Conservation (phyloP, 2,888 invertebrate species). For the Conistra vaccinii region DNA sequence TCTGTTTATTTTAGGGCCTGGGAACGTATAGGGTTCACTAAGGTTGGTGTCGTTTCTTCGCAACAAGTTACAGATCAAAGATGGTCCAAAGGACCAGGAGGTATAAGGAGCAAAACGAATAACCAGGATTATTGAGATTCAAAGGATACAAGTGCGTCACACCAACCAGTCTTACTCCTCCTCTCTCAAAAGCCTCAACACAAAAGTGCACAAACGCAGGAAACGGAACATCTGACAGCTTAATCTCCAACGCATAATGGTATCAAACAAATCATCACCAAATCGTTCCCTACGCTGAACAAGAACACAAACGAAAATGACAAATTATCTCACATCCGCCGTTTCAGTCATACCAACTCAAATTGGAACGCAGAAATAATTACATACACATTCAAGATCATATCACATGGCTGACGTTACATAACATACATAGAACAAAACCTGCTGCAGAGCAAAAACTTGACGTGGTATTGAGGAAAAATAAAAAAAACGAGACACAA, state of each 20-base stretch:
- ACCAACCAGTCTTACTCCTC: neutral
- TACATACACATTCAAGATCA: slow-evolving; percentile 75
- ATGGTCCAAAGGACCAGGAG: neutral
- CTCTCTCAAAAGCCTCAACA: neutral
- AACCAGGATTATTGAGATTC: neutral
- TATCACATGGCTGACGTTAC: slow-evolving; percentile 77
- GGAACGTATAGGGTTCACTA: neutral
- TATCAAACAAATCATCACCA: slow-evolving; percentile 58
- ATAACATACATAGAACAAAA: slow-evolving; percentile 79
- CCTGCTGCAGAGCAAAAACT: slow-evolving; percentile 78
- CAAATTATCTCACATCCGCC: slow-evolving; percentile 76
- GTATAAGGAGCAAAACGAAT: neutral
- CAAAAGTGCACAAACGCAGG: slow-evolving; percentile 48
- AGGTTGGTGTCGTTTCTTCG: neutral
- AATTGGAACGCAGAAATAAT: slow-evolving; percentile 77
- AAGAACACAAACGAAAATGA: slow-evolving; percentile 67
- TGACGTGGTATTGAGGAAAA: slow-evolving; percentile 80
- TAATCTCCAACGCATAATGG: slow-evolving; percentile 57
- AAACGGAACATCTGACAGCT: slow-evolving; percentile 56
- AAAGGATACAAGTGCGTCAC: slow-evolving; percentile 1
- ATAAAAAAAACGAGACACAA: slow-evolving; percentile 80
- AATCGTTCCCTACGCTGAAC: slow-evolving; percentile 51
- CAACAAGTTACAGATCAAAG: neutral
- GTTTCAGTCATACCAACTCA: slow-evolving; percentile 77
- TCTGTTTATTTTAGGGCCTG: slow-evolving; percentile 37